Base-by-base conservation (phyloP, 2,797 vertebrate species). In the Sebastes ruberrimus region DNA sequence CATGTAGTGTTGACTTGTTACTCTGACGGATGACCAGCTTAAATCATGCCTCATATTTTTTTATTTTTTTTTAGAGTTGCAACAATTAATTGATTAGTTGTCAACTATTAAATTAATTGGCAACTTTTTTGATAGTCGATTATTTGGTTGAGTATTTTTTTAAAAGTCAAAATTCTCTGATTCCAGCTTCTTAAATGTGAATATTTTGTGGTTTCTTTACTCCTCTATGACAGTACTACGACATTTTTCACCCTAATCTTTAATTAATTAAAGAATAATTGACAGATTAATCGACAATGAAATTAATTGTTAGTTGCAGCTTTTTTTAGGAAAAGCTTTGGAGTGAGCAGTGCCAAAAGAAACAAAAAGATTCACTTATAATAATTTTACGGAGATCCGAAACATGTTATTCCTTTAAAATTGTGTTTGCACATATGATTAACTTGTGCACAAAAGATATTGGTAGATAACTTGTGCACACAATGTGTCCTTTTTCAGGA, bases 1-100 rank as follows among this genome's bases (percentile, higher is more conserved):
- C 46, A 59, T 67, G 71, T 42, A 35, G 46, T 18, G 20, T 65
- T 73, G 77, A 79, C 16, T 14, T 32, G 42, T 80, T 67, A 35
- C 30, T 23, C 28, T 33, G 5, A 69, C 20, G n/a, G 14, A 35
- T 49, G 57, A 27, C 23, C 33, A 49, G 30, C 49, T 72, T 38
- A 69, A 76, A 69, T 67, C 10, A 3, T 22, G 22, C 32, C 22
- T 16, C 71, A 35, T 9, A 25, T 18, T 46, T 46, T 46, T 28
- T 27, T n/a, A n/a, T n/a, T 16, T 49, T 49, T 49, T 18, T 49
- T 18, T 49, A 20, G 42, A 49, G 42, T 0, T 49, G 42, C 16
- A 1, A 20, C 42, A 49, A 49, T 49, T 20, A 20, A 20, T 49
- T 20, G 7, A 49, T 49, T 49, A 49, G 42, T 49, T 49, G 16